Base-by-base conservation (phyloP, 2,888 invertebrate species). In the Mechanitis messenoides region DNA sequence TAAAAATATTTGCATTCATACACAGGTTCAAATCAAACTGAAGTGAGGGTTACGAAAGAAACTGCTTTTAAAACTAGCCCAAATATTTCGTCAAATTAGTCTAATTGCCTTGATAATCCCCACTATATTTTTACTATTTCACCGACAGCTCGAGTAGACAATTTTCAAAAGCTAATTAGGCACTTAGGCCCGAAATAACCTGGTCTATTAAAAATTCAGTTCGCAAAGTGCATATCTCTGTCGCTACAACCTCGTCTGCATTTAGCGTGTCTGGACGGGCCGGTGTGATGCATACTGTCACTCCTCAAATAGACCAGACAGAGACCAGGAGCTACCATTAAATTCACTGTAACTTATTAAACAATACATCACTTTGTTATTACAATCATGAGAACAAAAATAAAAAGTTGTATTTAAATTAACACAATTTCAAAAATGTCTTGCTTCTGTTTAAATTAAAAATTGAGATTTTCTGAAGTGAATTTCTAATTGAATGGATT, bases 161-260 rank as follows among this genome's bases (percentile, higher is more conserved):
- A 67, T 68, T 68, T 61, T 65, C 63, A 47, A 61, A 71, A 71
- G 79, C 80, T 83, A 85, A 86, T 85, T 85, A 85, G 79, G 63
- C 75, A 76, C 72, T 75, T 79, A 71, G 72, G 73, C 73, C 76
- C 73, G 75, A 84, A 84, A 87, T 85, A 85, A 78, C 78, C 74
- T 68, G 72, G 60, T 68, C 72, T 75, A 83, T 87, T 87, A 87
- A 87, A 86, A 75, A 87, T 88, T 84, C 87, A 87, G 73, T 71
- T 70, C 70, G 77, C 75, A 84, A 84, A 88, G 88, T 88, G 87
- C 87, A 87, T 80, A 83, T 80, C 84, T 80, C 74, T 88, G 87
- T 88, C 81, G 78, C 65, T 83, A 84, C 85, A 82, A 78, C 76
- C 74, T 74, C 70, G 73, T 76, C 79, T 81, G 81, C 84, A 83